phyloP scores from a whole-genome alignment of 2,113 vertebrate species.

The Callipepla californica region DNA sequence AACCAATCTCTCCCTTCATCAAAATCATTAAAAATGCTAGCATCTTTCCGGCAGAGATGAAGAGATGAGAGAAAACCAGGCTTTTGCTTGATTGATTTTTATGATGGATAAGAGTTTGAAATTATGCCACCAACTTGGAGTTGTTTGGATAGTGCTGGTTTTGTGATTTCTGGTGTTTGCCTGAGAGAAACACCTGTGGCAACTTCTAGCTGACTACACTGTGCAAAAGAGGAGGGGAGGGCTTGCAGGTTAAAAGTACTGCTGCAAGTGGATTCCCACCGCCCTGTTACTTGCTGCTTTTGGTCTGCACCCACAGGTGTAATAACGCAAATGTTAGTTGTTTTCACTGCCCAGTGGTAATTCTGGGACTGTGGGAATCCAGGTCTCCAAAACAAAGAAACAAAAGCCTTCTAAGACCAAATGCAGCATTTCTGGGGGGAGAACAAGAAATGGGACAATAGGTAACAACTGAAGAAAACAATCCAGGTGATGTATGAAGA shows the following conservation, averaged over 20 bases:
- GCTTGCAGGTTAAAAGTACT: background rate
- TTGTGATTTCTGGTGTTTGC: background rate
- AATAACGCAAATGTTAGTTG: background rate
- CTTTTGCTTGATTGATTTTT: background rate
- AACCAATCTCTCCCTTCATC: background rate
- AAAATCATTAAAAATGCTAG: background rate
- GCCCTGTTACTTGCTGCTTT: background rate
- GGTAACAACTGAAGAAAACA: background rate
- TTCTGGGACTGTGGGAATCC: background rate
- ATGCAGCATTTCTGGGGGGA: background rate
- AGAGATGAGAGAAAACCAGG: background rate
- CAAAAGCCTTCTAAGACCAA: background rate
- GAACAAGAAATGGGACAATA: background rate
- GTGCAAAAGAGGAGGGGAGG: background rate
- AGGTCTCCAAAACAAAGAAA: background rate
- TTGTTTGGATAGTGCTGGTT: background rate
- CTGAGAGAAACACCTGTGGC: background rate
- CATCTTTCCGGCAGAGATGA: background rate
- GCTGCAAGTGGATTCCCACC: background rate
- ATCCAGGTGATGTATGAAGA: background rate
- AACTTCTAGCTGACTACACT: background rate
- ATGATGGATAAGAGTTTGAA: background rate
- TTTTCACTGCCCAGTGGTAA: background rate
- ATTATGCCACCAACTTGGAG: background rate
- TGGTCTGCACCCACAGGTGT: background rate